A percentile compares a stretch with the other conserved stretches of the same genome.
Conservation (phyloP, 1,140 invertebrate species). For the Cheumatopsyche charites region DNA sequence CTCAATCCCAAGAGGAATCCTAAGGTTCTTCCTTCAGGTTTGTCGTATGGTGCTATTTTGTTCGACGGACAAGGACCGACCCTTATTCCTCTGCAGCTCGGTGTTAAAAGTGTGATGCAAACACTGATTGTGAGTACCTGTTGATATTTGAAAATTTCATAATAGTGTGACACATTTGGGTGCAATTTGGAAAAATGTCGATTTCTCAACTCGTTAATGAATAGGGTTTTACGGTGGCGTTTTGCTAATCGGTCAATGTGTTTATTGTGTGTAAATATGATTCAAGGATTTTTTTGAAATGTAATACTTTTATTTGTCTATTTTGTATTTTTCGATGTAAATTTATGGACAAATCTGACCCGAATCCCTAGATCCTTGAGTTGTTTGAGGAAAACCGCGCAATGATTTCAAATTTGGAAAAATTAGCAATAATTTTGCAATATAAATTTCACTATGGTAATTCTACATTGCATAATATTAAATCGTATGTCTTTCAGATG, state of each 20-base stretch:
- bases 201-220: too few species aligned
- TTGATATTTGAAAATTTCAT: too few species aligned
- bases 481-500: too few species aligned
- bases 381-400: not conserved
- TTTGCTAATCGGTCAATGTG: too few species aligned
- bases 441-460: too few species aligned
- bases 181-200: too few species aligned
- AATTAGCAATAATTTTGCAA: too few species aligned
- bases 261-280: not conserved
- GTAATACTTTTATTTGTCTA: not conserved
- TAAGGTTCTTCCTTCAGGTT: constrained; percentile 29
- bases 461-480: too few species aligned
- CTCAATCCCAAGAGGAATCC: constrained; percentile 32
- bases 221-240: too few species aligned
- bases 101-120: not conserved
- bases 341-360: not conserved
- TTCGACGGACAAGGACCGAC: constrained; percentile 33
- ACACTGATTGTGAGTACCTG: too few species aligned
- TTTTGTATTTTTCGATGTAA: not conserved
- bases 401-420: not conserved
- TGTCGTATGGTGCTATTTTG: constrained; percentile 32
- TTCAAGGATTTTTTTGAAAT: constrained; percentile 1
- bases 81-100: constrained; percentile 4
- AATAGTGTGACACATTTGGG: too few species aligned
- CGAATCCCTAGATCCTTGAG: not conserved